Conservation (phyloP, 2,888 invertebrate species). For the Gortyna flavago region DNA sequence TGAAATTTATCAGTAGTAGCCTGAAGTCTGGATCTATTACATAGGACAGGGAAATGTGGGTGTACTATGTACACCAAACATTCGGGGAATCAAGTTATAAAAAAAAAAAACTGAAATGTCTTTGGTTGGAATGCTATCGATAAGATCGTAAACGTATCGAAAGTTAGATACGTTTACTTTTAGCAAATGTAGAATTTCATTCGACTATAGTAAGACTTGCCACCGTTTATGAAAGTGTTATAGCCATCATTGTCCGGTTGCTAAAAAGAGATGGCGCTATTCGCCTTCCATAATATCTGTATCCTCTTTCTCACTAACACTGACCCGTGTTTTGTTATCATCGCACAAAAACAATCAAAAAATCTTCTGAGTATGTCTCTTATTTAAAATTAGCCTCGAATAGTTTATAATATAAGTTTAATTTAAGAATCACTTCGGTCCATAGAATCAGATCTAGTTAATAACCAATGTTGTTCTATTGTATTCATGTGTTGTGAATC, state of each 20-base stretch:
- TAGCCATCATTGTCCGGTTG: neutral
- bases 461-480: constrained; percentile 40
- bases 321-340: neutral
- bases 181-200: neutral
- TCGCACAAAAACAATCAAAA: neutral
- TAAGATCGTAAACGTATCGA: too few species aligned
- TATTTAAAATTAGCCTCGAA: constrained; percentile 9
- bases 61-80: neutral
- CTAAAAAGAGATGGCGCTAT: neutral
- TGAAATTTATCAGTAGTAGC: neutral
- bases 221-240: neutral
- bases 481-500: constrained; percentile 10
- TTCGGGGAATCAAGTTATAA: neutral
- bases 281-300: constrained; percentile 4
- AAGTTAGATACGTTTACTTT: neutral
- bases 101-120: neutral
- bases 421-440: constrained; percentile 20
- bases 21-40: neutral
- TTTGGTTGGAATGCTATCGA: neutral
- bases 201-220: neutral
- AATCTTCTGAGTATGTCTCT: neutral
- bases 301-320: neutral
- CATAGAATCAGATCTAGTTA: constrained; percentile 37
- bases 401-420: constrained; percentile 2
- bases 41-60: neutral